Evolutionary conservation across 2,113 vertebrate genomes (phyloP), one percentile per base, ranked within the genome.

Genomic region (Nycticebus coucang): DNA sequence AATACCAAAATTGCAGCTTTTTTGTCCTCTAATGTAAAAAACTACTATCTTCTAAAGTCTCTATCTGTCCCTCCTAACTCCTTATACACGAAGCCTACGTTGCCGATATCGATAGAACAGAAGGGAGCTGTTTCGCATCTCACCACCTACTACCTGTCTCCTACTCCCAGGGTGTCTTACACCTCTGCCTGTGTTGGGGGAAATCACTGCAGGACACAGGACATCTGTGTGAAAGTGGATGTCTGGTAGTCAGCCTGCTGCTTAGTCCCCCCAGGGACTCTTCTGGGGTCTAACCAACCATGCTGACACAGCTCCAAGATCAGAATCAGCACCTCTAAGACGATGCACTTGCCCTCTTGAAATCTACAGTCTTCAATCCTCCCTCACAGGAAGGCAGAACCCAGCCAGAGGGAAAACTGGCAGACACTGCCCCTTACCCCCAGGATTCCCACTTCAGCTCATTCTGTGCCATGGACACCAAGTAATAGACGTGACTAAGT

Each of bases 221-320:
- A 35, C 24, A 5, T 11, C 53, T 24, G 1, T 19, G 1, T 2
- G 55, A 66, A 18, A 21, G 15, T 26, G 0, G 41, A 81, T 30
- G 22, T 28, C 41, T 50, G 11, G 1, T 21, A 33, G 9, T 28
- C 10, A 66, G n/a, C 22, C 35, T 9, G 8, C 59, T 10, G 0
- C 45, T 57, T 10, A 6, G 28, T 37, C 22, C 7, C 3, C 18
- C 57, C 12, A 53, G 0, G 37, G 19, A 1, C 1, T 1, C n/a
- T n/a, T 41, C 45, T 6, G 14, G 8, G 11, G 7, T 33, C 50
- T 53, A 28, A 18, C 41, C 21, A 17, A 18, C 0, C 30, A n/a
- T 28, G 22, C 26, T 3, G 35, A 79, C 1, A 0, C 5, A 2
- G 8, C 33, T 24, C 62, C 41, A 37, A 86, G 37, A 37, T 37